phyloP scores from a whole-genome alignment of 2,797 vertebrate species.

The Spatula versicolor region DNA sequence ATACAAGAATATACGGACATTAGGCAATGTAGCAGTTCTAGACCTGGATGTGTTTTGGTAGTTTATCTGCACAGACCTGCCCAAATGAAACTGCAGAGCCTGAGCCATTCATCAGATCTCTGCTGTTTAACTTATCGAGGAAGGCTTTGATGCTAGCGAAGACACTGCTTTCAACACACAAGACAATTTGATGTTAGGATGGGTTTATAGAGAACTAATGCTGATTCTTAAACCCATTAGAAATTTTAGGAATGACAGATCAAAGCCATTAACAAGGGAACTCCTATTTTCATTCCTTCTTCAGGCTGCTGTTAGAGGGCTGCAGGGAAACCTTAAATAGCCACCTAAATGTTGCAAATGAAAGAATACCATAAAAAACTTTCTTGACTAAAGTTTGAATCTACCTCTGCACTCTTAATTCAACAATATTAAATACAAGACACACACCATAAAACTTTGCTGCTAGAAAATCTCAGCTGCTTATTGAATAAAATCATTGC shows the following conservation, averaged over 20 bases:
- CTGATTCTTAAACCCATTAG: background rate
- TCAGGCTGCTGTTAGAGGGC: background rate
- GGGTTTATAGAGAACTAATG: accelerated
- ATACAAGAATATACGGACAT: background rate
- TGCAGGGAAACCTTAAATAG: background rate
- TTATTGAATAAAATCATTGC: background rate
- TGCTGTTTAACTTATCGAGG: background rate
- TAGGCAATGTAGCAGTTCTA: background rate
- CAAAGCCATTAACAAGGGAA: background rate
- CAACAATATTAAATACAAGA: background rate
- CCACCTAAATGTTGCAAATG: background rate
- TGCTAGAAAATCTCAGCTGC: background rate
- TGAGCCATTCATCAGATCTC: accelerated
- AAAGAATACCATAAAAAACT: background rate
- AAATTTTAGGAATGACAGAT: background rate
- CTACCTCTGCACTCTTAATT: background rate
- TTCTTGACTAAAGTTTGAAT: background rate
- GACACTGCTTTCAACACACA: background rate
- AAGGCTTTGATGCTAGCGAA: background rate
- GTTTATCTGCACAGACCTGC: background rate
- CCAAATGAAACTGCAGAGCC: background rate
- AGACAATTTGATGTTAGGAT: background rate
- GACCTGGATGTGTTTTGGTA: accelerated
- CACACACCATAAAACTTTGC: background rate
- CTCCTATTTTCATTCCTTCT: background rate